Evolutionary conservation across 2,113 vertebrate species (phyloP).

Genomic region (Ceratotherium simum): DNA sequence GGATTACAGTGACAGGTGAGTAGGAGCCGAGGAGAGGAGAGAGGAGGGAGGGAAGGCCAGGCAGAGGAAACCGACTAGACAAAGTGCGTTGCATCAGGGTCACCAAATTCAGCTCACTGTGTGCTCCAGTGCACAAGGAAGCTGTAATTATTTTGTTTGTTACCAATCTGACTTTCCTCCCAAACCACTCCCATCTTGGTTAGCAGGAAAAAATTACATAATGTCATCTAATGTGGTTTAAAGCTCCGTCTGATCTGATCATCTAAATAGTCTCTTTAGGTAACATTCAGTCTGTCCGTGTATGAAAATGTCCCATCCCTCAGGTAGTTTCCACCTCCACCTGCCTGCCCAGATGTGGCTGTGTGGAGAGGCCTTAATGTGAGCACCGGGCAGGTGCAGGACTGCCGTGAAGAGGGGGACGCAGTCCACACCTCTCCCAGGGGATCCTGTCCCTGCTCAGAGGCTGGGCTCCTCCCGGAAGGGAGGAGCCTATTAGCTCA

Average conservation of each 20-base stretch:
- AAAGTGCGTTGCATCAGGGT: fast-evolving
- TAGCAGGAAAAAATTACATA: not conserved
- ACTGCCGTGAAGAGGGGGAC: not conserved
- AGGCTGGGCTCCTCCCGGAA: not conserved
- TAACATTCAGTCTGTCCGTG: not conserved
- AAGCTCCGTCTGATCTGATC: not conserved
- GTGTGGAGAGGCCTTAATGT: not conserved
- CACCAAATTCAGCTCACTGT: not conserved
- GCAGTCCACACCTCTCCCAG: not conserved
- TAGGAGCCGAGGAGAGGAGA: not conserved
- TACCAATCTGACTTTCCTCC: constrained; percentile 43
- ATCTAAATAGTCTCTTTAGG: not conserved
- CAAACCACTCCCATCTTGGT: not conserved
- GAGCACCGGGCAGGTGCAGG: not conserved
- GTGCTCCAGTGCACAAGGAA: not conserved
- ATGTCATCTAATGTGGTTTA: not conserved
- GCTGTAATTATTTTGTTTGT: not conserved
- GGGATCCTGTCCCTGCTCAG: not conserved
- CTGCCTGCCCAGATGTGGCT: not conserved
- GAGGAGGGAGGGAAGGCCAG: not conserved
- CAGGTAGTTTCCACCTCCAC: not conserved
- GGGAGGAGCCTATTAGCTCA: not conserved
- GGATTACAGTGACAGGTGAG: not conserved
- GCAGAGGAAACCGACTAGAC: not conserved
- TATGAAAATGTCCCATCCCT: not conserved